phyloP scores from a whole-genome alignment of 37 sponge, comb jelly and placozoan species.

The Amphimedon queenslandica region DNA sequence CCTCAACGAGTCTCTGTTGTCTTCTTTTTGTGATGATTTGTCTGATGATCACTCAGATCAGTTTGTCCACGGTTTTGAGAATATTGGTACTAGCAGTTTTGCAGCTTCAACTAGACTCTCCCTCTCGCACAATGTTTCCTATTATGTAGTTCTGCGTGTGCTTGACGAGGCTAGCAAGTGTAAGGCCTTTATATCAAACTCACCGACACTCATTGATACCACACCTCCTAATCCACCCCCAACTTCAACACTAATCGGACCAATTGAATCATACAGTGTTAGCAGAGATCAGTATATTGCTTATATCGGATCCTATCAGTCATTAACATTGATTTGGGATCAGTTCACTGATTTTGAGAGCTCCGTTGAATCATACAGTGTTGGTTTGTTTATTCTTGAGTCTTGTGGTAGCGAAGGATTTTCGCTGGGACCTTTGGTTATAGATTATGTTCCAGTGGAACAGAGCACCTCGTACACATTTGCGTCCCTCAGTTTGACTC shows the following conservation, averaged over 20 bases:
- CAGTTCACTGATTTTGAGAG: conserved; percentile 64
- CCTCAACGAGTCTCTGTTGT: conserved; percentile 14
- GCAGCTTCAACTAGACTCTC: conserved; percentile 9
- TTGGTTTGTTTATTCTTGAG: conserved; percentile 28
- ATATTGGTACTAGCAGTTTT: conserved; percentile 28
- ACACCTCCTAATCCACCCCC: conserved; percentile 44
- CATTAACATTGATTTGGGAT: conserved; percentile 42
- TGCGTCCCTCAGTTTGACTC: not conserved
- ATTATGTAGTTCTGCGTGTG: conserved; percentile 72
- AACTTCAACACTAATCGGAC: conserved; percentile 17
- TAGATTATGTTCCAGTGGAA: conserved; percentile 6
- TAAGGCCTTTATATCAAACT: conserved; percentile 5
- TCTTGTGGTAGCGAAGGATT: conserved; percentile 22
- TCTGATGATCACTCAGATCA: conserved; percentile 6
- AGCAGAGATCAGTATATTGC: conserved; percentile 11
- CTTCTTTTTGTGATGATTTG: conserved; percentile 33
- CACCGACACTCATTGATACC: conserved; percentile 47
- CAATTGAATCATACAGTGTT: conserved; percentile 3
- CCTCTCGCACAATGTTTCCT: conserved; percentile 50
- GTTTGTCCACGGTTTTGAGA: conserved; percentile 51
- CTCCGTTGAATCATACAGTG: conserved; percentile 50
- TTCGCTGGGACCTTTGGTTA: not conserved
- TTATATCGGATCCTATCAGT: conserved; percentile 9
- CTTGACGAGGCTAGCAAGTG: conserved; percentile 75
- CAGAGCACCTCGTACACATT: conserved; percentile 9